Base-by-base conservation (phyloP, 1,140 invertebrate genomes). In the Drosophila kepulauana region DNA sequence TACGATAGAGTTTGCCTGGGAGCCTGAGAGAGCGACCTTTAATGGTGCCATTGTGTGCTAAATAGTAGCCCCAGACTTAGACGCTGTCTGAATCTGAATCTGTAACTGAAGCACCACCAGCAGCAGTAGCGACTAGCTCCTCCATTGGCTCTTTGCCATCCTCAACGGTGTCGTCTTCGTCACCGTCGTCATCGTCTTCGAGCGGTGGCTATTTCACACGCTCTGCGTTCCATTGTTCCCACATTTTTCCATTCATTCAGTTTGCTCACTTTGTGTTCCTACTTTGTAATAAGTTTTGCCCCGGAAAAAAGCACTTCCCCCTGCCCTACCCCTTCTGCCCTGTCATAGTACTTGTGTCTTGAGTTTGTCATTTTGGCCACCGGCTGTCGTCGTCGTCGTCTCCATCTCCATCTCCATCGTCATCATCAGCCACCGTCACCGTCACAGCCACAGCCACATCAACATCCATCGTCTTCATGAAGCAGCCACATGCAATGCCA, bases 41-140 rank as follows among this genome's bases (percentile, higher is more conserved):
- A 84, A 88, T 88, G 75, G 75, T 72, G 76, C 78, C 87, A 91
- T 91, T 91, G 88, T 91, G 82, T 91, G 87, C 81, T 91, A 91
- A 91, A 70, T 81, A 91, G 78, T 49, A 48, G 61, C 43, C 30
- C 48, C 45, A 41, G 64, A 75, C 66, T 68, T 64, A 63, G 54
- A 63, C 35, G 54, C 54, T 46, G 43, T 70, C 61, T 71, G 68
- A 75, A 65, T 61, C 63, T 66, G 56, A 58, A 52, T 66, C 51
- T 67, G 43, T 33, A 58, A n/a, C 33, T 65, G 38, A 79, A 63
- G 66, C 58, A 78, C 59, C 67, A 75, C 67, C 67, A 76, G 56
- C 45, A 78, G 28, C 62, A 68, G 35, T 38, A 10, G 35, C 33
- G 45, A 70, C 30, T 48, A 74, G 10, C 75, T 6, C 1, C 75